Evolutionary conservation across 2,797 vertebrate species (phyloP).

Genomic region (Poecilia picta): DNA sequence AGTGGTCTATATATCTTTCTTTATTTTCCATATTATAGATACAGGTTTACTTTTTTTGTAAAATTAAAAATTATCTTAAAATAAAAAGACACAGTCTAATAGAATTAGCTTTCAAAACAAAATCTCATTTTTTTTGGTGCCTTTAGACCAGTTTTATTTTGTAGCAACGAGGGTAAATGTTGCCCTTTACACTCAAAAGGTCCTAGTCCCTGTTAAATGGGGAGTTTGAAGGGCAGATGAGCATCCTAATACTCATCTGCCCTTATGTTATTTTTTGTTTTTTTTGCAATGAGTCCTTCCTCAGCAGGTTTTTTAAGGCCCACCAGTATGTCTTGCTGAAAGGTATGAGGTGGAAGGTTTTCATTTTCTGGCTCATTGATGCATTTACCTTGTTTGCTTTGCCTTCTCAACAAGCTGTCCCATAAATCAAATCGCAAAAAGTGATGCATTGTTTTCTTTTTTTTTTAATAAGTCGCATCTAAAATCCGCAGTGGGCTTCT

Average conservation of each 20-base stretch:
- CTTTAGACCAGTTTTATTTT: background rate
- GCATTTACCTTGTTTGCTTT: background rate
- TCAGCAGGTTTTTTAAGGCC: background rate
- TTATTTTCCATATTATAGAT: background rate
- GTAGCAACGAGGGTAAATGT: background rate
- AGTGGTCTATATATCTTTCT: background rate
- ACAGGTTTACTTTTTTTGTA: background rate
- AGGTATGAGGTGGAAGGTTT: background rate
- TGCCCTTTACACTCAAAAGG: background rate
- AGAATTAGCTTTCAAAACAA: background rate
- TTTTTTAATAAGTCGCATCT: background rate
- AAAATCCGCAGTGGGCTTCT: background rate
- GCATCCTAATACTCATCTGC: background rate
- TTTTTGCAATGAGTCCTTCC: background rate
- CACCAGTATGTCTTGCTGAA: background rate
- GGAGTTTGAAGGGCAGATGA: background rate
- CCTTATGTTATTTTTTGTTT: background rate
- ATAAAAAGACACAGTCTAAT: background rate
- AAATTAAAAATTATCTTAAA: background rate
- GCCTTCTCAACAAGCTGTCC: background rate
- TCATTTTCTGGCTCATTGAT: slow-evolving; percentile 1
- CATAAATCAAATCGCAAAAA: background rate
- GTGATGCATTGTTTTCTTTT: background rate
- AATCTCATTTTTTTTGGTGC: background rate
- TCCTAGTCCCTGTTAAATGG: background rate